These are phyloP conservation scores for Drosophila novamexicana DNA, from an alignment of 1,140 invertebrate genomes.

Conservation along the genomic window DNA sequence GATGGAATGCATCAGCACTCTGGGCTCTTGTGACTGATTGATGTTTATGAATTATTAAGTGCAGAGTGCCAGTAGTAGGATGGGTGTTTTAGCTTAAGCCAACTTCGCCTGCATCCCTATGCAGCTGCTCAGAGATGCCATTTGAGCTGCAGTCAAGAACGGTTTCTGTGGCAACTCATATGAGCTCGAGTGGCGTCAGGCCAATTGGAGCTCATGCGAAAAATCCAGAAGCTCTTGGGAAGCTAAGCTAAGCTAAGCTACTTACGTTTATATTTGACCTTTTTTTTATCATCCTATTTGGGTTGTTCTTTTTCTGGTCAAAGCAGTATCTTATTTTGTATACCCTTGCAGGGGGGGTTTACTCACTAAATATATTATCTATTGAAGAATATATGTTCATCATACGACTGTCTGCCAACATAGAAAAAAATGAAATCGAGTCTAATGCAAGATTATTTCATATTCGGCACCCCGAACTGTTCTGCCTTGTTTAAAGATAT, in stretches of 20 bases:
- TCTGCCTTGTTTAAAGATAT: too few species aligned
- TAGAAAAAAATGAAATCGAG: too few species aligned
- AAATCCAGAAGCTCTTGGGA: background rate
- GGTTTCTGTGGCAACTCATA: background rate
- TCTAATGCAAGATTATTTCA: too few species aligned
- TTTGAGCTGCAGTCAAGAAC: conserved; percentile 13
- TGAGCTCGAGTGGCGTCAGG: background rate
- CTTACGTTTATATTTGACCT: background rate
- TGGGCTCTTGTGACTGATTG: conserved; percentile 52
- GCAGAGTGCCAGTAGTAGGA: conserved; percentile 23
- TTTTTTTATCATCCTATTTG: too few species aligned
- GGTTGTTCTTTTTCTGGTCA: too few species aligned
- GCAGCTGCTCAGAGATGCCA: conserved; percentile 26
- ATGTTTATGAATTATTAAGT: conserved; percentile 77
- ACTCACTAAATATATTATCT: too few species aligned
- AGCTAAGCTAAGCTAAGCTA: background rate
- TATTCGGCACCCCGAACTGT: too few species aligned
- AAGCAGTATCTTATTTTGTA: too few species aligned
- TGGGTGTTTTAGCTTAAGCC: background rate
- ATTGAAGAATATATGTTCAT: too few species aligned
- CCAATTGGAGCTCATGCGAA: background rate
- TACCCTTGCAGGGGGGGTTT: too few species aligned
- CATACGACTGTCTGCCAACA: too few species aligned
- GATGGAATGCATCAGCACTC: conserved; percentile 46
- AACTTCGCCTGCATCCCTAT: conserved; percentile 4